phyloP scores from a whole-genome alignment of 1,140 invertebrate genomes.

The Holotrichia oblita region DNA sequence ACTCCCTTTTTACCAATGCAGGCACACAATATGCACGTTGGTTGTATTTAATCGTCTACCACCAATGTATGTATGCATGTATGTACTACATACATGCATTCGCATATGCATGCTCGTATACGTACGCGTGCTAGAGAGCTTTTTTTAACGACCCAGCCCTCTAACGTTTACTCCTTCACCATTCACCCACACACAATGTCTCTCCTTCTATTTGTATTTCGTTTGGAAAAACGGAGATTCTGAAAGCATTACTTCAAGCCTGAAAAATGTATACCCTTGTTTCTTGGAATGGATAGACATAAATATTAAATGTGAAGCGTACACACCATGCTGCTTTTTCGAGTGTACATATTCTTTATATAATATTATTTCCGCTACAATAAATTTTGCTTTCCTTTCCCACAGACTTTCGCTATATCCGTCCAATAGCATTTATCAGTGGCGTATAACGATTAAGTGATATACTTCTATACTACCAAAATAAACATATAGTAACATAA shows the following conservation, averaged over 20 bases:
- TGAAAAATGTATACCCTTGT: constrained; percentile 24
- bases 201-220: constrained; percentile 24
- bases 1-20: not conserved
- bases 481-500: too few species aligned
- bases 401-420: not conserved
- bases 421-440: too few species aligned
- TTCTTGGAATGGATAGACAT: constrained; percentile 23
- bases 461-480: too few species aligned
- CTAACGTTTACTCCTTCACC: too few species aligned
- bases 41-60: not conserved
- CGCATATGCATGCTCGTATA: too few species aligned
- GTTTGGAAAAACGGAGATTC: constrained; percentile 18
- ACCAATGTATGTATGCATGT: too few species aligned
- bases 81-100: too few species aligned
- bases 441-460: too few species aligned
- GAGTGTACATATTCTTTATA: constrained; percentile 14
- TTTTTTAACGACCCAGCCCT: too few species aligned
- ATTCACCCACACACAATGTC: too few species aligned
- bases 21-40: constrained; percentile 5
- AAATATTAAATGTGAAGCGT: constrained; percentile 29
- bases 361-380: constrained; percentile 22
- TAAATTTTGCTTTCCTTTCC: not conserved
- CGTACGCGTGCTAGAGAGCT: too few species aligned
- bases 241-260: constrained; percentile 21
- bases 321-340: constrained; percentile 7